A percentile compares a stretch with the other conserved stretches of the same genome.
Conservation (phyloP, 2,113 vertebrate genomes). For the Noctilio leporinus region DNA sequence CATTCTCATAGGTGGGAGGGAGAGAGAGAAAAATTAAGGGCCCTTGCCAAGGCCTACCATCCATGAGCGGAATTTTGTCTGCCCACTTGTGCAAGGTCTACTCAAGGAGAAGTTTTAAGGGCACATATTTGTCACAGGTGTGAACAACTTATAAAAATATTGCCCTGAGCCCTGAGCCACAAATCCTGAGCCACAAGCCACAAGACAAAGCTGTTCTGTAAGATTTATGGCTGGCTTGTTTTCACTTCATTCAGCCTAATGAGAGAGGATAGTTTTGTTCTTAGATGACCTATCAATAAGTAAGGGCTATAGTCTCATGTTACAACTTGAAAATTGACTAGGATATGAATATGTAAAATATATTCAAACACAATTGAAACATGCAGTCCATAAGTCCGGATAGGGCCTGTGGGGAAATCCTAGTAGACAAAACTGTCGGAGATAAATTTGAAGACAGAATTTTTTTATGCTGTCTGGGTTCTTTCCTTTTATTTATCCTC, state of each 20-base stretch:
- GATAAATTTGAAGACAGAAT: conserved; percentile 13
- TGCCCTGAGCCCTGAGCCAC: conserved; percentile 29
- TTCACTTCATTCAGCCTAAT: neutral
- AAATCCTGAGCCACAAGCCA: conserved; percentile 22
- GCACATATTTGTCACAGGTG: conserved; percentile 3
- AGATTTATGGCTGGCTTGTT: conserved; percentile 12
- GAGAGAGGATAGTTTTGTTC: conserved; percentile 27
- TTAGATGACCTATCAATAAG: neutral
- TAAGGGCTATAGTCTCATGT: neutral
- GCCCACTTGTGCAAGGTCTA: neutral
- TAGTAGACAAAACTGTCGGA: neutral
- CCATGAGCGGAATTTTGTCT: neutral
- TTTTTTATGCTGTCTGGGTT: neutral
- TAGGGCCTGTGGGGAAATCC: conserved; percentile 12
- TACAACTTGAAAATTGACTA: conserved; percentile 5
- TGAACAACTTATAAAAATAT: conserved; percentile 35
- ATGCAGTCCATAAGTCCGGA: neutral
- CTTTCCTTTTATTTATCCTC: neutral
- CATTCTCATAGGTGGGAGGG: neutral
- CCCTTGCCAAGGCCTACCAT: neutral
- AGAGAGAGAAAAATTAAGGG: neutral
- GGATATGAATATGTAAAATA: conserved; percentile 37
- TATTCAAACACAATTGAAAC: neutral
- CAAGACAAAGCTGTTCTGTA: neutral
- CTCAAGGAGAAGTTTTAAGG: conserved; percentile 6